Percentiles rank a stretch among this genome's conserved stretches.
Evolutionary conservation across 2,888 invertebrate genomes (phyloP).

Genomic region (Drosophila nr. perissopoda): DNA sequence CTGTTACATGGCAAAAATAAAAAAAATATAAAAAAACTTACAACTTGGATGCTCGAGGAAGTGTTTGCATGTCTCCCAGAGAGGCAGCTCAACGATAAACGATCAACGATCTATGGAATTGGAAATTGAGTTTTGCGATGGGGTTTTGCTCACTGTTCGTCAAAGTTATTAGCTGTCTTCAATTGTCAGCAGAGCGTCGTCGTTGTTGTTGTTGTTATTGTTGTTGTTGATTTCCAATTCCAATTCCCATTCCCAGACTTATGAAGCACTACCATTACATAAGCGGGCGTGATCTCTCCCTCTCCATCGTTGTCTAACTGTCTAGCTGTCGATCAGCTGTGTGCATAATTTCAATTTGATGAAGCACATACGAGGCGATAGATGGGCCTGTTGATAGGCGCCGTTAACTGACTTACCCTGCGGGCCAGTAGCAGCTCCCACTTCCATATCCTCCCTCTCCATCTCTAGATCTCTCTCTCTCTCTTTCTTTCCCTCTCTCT

Average conservation of each 20-base stretch:
- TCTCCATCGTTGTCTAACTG: constrained; percentile 49
- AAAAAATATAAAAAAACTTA: constrained; percentile 19
- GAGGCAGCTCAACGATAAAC: constrained; percentile 12
- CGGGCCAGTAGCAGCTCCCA: constrained; percentile 47
- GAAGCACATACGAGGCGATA: constrained; percentile 71
- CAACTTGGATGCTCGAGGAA: constrained; percentile 50
- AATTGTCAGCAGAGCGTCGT: constrained; percentile 64
- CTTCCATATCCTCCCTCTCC: constrained; percentile 7
- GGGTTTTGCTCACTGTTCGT: constrained; percentile 55
- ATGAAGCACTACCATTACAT: constrained; percentile 56
- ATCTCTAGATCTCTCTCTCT: not conserved
- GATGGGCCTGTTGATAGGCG: constrained; percentile 71
- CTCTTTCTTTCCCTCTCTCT: not conserved
- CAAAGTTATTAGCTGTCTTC: constrained; percentile 74
- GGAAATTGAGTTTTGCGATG: constrained; percentile 17
- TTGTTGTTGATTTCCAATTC: constrained; percentile 13
- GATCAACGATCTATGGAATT: constrained; percentile 24
- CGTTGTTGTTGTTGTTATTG: constrained; percentile 1
- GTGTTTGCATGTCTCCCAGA: constrained; percentile 57
- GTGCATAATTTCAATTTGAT: constrained; percentile 77
- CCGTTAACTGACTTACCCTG: constrained; percentile 62
- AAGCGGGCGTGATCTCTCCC: constrained; percentile 57
- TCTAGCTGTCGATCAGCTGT: constrained; percentile 68
- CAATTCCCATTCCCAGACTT: constrained; percentile 33
- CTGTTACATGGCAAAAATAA: constrained; percentile 57